These are phyloP conservation scores for Mellilla xanthometata DNA, from an alignment of 2,888 invertebrate genomes.

Conservation along the genomic window DNA sequence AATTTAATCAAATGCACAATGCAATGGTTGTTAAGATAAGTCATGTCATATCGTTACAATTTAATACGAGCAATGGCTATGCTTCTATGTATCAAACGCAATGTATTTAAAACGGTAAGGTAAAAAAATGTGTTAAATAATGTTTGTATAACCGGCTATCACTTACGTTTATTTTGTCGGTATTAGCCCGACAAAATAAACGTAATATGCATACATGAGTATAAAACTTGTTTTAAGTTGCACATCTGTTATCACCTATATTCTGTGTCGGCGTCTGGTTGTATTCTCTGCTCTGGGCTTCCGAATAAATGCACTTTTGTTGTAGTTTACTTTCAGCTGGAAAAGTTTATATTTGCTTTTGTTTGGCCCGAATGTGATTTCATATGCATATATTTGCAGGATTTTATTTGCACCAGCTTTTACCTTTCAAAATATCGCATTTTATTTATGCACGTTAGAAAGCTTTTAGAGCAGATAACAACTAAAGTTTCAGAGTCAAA, in stretches of 20 bases:
- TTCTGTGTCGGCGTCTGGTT: constrained; percentile 14
- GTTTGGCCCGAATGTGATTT: constrained; percentile 29
- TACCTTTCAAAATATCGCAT: not conserved
- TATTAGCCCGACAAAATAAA: too few relatives aligned
- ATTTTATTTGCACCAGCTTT: constrained; percentile 17
- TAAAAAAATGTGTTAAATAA: too few relatives aligned
- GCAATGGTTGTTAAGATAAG: too few relatives aligned
- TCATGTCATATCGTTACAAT: too few relatives aligned
- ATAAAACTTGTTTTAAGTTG: not conserved
- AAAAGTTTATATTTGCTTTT: constrained; percentile 33
- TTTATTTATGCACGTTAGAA: not conserved
- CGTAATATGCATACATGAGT: too few relatives aligned
- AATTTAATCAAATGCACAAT: too few relatives aligned
- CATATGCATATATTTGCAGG: constrained; percentile 33
- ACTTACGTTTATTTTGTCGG: too few relatives aligned
- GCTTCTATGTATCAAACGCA: too few relatives aligned
- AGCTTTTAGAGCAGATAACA: constrained; percentile 6
- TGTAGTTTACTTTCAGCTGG: constrained; percentile 40
- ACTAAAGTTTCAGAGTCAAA: not conserved
- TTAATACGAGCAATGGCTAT: too few relatives aligned
- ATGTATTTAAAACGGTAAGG: too few relatives aligned
- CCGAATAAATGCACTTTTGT: constrained; percentile 51
- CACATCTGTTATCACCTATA: not conserved
- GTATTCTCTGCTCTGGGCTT: constrained; percentile 37
- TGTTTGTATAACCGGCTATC: too few relatives aligned